Conservation (phyloP, 1,140 invertebrate species). For the Atta cephalotes region DNA sequence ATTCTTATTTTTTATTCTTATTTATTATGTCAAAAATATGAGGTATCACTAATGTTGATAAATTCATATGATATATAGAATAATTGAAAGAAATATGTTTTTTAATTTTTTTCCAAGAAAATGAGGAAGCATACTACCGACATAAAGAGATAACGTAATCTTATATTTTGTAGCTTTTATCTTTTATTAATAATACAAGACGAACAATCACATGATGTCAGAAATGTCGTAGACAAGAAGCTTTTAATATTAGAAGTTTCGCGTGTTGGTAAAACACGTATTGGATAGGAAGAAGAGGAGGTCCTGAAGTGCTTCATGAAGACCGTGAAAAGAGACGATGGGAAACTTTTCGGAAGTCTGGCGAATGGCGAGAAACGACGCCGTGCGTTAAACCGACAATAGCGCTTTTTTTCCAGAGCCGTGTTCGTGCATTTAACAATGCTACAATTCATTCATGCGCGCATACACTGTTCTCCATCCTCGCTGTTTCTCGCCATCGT, state of each 20-base stretch:
- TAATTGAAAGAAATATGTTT: neutral
- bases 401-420: slow-evolving; percentile 75
- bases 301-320: neutral
- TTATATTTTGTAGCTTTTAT: neutral
- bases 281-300: slow-evolving; percentile 41
- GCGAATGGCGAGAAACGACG: slow-evolving; percentile 34
- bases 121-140: neutral
- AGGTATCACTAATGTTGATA: neutral
- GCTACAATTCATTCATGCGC: slow-evolving; percentile 66
- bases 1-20: no score
- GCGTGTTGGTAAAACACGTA: slow-evolving; percentile 21
- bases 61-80: neutral
- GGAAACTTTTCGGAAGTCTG: slow-evolving; percentile 57
- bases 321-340: slow-evolving; percentile 65
- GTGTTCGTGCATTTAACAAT: slow-evolving; percentile 78
- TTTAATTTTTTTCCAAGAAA: neutral
- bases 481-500: slow-evolving; percentile 28
- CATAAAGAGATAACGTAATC: neutral
- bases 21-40: neutral
- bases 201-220: neutral
- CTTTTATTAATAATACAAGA: slow-evolving; percentile 18
- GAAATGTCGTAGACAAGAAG: neutral
- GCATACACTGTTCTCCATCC: slow-evolving; percentile 46
- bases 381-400: slow-evolving; percentile 81
- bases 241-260: slow-evolving; percentile 60